Evolutionary conservation across 2,888 invertebrate species (phyloP), one percentile per base, ranked within the genome.

Genomic region (Amblyteles armatorius): DNA sequence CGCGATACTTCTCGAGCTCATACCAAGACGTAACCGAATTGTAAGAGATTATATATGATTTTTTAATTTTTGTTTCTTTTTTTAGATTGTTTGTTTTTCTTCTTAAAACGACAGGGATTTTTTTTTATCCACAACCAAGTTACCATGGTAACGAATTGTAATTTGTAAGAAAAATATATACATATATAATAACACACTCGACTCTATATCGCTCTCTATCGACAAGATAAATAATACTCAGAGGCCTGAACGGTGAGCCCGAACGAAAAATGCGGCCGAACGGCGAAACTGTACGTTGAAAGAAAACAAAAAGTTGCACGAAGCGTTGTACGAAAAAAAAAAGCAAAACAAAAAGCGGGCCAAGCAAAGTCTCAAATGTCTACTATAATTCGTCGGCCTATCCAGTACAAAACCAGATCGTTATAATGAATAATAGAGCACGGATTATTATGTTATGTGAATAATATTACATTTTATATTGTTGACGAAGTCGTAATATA

Each of bases 331-430:
- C 79, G 81, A 85, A 77, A 78, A 85, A 82, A 85, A 83, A 80
- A 77, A 87, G 36, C 78, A 44, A 85, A 86, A 87, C 40, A 40
- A 40, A 82, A 87, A 68, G 40, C 68, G 67, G 67, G 63, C 67
- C 80, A 67, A 72, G 68, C 48, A 77, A 72, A 68, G 80, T 80
- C 76, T 71, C 65, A 71, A 76, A 74, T 74, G 29, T 81, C 63
- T 79, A 76, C 82, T 83, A 82, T 87, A 79, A 83, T 86, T 88
- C 89, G 88, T 88, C 78, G 92, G 92, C 92, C 93, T 92, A 93
- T 89, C 90, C 91, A 93, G 93, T 93, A 93, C 93, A 93, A 93
- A 92, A 86, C 89, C 88, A 90, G 90, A 92, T 91, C 90, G 90
- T 92, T 90, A 90, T 90, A 88, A 90, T 88, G 85, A 89, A 87